Percentiles rank a stretch among this genome's conserved stretches.
Conservation (phyloP, 2,113 vertebrate genomes). For the Microcebus jonahi region DNA sequence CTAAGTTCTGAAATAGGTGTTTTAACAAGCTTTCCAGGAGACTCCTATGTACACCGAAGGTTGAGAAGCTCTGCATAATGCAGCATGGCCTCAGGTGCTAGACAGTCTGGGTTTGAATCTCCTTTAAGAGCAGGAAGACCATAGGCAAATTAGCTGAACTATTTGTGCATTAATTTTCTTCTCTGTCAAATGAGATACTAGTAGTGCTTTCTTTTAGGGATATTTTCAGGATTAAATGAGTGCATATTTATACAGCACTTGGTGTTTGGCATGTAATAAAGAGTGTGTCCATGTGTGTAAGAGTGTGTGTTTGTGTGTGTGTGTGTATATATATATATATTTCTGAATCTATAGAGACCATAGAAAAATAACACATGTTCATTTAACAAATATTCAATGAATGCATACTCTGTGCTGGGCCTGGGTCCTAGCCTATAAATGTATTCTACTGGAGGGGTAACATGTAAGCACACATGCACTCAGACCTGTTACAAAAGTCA, state of each 20-base stretch:
- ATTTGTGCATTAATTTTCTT: neutral
- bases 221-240: neutral
- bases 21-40: neutral
- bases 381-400: constrained; percentile 34
- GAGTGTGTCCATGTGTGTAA: too few species aligned
- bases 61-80: neutral
- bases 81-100: neutral
- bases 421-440: neutral
- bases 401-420: neutral
- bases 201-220: neutral
- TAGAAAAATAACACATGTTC: neutral
- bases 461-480: neutral
- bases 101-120: neutral
- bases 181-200: neutral
- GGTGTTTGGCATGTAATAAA: neutral
- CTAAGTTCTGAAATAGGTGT: neutral
- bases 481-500: neutral
- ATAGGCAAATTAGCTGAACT: neutral
- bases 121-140: neutral
- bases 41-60: neutral
- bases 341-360: neutral
- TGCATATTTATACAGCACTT: neutral
- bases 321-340: neutral
- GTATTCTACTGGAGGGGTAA: neutral
- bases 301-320: neutral